Base-by-base conservation (phyloP, 2,113 vertebrate species). In the Sylvilagus bachmani region DNA sequence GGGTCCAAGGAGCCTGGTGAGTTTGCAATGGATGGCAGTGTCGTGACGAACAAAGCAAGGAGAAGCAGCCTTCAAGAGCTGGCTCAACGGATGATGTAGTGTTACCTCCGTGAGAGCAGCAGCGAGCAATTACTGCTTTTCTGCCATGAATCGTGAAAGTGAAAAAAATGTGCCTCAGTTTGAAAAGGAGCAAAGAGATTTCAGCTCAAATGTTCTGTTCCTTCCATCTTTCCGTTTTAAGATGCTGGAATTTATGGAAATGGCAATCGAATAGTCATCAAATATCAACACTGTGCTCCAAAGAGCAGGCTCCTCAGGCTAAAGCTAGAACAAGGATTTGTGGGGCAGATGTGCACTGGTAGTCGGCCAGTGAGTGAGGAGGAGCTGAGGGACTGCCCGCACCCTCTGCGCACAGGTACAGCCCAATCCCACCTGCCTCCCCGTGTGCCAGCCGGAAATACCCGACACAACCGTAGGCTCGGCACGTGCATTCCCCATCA, bases 111-210 rank as follows among this genome's bases (percentile, higher is more conserved):
- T 1, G 1, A 88, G 27, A 12, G 53, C 55, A 61, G 27, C n/a
- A n/a, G 24, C 13, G 73, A 44, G 44, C 80, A 75, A 92, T 70
- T 66, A 55, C 74, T 69, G 36, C 51, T 29, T 81, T 64, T 69
- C 31, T 31, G 66, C 4, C 7, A 17, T 27, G 24, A 73, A 75
- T 70, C 77, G 87, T 86, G 27, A 84, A 86, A 87, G 79, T 25
- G 29, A 86, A 61, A 84, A 44, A 90, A 90, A 66, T 16, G 27
- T 31, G 38, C 25, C 62, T 93, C 78, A 61, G 71, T 38, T 36
- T 67, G 67, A 87, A 75, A 93, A 91, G 77, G 36, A 89, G 64
- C 71, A 81, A 80, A 85, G 62, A 86, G 29, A 83, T n/a, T 80
- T 75, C 33, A 77, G 53, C 38, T 91, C 53, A 33, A 55, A 79